A percentile compares a stretch with the other conserved stretches of the same genome.
Evolutionary conservation across 2,888 invertebrate species (phyloP).

Genomic region (Drosophila kanekoi): DNA sequence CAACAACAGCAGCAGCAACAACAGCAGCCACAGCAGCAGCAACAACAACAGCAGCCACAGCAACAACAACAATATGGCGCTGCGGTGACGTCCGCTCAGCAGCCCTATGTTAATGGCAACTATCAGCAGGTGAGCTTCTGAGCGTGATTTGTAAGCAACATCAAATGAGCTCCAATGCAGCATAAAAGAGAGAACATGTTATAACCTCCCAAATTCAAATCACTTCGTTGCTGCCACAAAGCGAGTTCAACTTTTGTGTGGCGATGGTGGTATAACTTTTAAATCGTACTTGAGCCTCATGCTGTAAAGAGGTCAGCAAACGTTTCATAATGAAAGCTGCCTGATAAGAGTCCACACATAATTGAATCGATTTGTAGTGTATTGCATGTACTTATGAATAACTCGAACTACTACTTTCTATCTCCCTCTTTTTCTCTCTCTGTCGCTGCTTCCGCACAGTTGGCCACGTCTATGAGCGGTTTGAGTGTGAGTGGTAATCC

Average conservation of each 20-base stretch:
- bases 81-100: conserved; percentile 68
- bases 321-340: conserved; percentile 31
- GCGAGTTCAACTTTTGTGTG: background rate
- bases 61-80: conserved; percentile 66
- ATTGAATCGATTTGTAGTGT: conserved; percentile 32
- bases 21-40: conserved; percentile 49
- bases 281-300: background rate
- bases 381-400: conserved; percentile 18
- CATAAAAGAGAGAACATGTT: background rate
- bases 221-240: background rate
- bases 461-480: conserved; percentile 82
- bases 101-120: conserved; percentile 82
- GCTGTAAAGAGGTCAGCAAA: conserved; percentile 45
- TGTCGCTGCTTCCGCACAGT: conserved; percentile 46
- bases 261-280: conserved; percentile 4
- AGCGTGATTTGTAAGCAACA: background rate
- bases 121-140: conserved; percentile 82
- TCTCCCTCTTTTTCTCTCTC: conserved; percentile 8
- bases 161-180: background rate
- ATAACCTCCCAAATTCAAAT: background rate
- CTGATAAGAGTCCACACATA: conserved; percentile 52
- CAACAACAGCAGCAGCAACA: conserved; percentile 61
- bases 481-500: conserved; percentile 76
- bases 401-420: conserved; percentile 7
- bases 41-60: conserved; percentile 50